A percentile compares a stretch with the other conserved stretches of the same genome.
Evolutionary conservation across 2,113 vertebrate genomes (phyloP).

Genomic region (Ciconia stormi): DNA sequence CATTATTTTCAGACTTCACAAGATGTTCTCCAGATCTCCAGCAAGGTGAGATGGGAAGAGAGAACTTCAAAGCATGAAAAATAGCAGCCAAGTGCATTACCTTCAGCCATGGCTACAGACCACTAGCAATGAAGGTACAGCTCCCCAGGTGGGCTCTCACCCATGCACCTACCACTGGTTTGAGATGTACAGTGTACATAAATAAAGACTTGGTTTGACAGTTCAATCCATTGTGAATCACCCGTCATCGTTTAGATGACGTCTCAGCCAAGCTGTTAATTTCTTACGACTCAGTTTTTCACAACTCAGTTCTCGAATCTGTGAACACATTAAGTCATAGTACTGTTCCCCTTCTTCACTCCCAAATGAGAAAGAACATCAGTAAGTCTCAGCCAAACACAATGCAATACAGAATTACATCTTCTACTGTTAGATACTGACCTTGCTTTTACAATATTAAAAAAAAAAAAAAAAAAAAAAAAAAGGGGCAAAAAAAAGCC

Average conservation of each 20-base stretch:
- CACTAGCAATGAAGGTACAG: not conserved
- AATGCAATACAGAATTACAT: not conserved
- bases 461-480: not conserved
- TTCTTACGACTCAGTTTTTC: not conserved
- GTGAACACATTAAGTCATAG: not conserved
- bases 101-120: not conserved
- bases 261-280: not conserved
- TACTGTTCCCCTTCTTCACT: not conserved
- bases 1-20: not conserved
- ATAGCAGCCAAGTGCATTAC: not conserved
- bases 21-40: not conserved
- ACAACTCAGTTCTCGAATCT: not conserved
- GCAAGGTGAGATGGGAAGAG: not conserved
- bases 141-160: not conserved
- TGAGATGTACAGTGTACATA: not conserved
- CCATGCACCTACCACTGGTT: not conserved
- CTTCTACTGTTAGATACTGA: not conserved
- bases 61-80: not conserved
- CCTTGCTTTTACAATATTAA: not conserved
- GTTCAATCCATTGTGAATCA: not conserved
- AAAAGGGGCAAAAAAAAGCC: not conserved
- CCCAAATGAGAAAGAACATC: not conserved
- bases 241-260: not conserved
- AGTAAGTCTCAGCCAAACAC: not conserved
- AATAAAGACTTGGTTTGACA: not conserved